These are phyloP conservation scores for Penaeus vannamei DNA, from an alignment of 1,140 invertebrate genomes.

Conservation along the genomic window DNA sequence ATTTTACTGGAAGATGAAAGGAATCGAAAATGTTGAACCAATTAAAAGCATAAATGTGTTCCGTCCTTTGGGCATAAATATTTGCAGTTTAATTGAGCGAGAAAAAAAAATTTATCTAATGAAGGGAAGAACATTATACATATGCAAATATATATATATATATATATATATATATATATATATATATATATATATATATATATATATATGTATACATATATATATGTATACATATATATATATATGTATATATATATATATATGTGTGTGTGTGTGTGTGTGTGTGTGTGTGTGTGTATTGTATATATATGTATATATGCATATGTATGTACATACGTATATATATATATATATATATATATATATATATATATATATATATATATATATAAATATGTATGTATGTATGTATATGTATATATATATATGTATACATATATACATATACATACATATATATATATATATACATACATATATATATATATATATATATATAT, in stretches of 20 bases:
- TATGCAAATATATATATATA: no score
- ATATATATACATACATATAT: constrained; percentile 27
- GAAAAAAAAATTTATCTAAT: neutral
- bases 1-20: no score
- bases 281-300: no score
- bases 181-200: no score
- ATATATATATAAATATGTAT: no score
- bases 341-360: constrained; percentile 23
- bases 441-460: constrained; percentile 23
- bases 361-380: constrained; percentile 23
- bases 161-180: no score
- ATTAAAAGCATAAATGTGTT: no score
- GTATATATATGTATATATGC: constrained; percentile 37
- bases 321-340: constrained; percentile 29
- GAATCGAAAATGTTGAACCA: no score
- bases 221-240: constrained; percentile 22
- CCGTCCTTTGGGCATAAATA: no score
- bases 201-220: constrained; percentile 16
- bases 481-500: neutral
- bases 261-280: constrained; percentile 14
- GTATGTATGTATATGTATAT: no score
- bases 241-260: constrained; percentile 29
- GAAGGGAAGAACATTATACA: neutral
- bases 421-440: constrained; percentile 1
- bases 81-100: neutral